These are phyloP conservation scores for Troides helena DNA, from an alignment of 2,888 invertebrate species.

Conservation along the genomic window DNA sequence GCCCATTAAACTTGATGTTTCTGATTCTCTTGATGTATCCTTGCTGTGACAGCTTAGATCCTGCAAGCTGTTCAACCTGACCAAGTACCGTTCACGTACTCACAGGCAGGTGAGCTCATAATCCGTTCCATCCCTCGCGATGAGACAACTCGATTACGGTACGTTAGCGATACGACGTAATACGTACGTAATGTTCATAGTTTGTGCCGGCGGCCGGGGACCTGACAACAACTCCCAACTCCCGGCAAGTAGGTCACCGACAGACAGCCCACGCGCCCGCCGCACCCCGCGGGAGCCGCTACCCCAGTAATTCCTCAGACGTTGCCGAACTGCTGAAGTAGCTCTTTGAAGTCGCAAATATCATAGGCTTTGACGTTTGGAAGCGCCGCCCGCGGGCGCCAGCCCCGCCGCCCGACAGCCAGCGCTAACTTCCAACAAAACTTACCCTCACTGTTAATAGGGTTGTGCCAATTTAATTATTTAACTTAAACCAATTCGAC, in stretches of 20 bases:
- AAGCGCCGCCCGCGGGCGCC: not conserved
- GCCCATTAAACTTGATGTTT: too few relatives aligned
- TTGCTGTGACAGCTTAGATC: too few relatives aligned
- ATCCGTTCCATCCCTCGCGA: too few relatives aligned
- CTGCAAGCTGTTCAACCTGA: too few relatives aligned
- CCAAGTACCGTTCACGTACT: too few relatives aligned
- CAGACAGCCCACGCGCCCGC: constrained; percentile 2
- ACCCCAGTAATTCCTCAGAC: not conserved
- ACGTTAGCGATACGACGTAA: too few relatives aligned
- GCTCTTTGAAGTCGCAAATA: constrained; percentile 17
- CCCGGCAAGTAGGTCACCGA: not conserved
- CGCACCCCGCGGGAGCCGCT: not conserved
- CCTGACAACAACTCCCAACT: not conserved
- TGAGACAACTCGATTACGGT: too few relatives aligned
- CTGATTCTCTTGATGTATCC: too few relatives aligned
- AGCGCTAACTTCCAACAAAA: not conserved
- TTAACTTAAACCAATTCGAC: not conserved
- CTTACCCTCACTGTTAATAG: not conserved
- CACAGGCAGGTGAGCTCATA: too few relatives aligned
- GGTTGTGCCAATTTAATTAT: not conserved
- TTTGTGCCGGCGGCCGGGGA: not conserved
- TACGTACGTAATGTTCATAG: too few relatives aligned
- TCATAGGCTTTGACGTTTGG: constrained; percentile 5
- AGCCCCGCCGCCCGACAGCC: not conserved
- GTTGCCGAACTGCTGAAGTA: constrained; percentile 1